Base-by-base conservation (phyloP, 37 sponge, comb jelly and placozoan genomes). In the Dysidea cf. avara region DNA sequence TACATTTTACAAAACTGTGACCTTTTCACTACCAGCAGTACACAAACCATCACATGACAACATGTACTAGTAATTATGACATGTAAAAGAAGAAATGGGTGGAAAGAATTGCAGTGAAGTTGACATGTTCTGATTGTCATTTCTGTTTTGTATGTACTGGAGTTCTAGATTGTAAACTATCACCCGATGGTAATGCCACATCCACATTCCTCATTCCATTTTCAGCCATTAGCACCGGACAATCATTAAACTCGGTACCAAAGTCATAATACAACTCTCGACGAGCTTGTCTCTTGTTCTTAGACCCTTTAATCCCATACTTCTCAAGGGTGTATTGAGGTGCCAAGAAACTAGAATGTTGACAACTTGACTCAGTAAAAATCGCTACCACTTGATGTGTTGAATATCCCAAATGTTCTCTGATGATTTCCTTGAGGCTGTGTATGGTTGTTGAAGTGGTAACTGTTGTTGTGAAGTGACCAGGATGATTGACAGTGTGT, bases 161-260 rank as follows among this genome's bases (percentile, higher is more conserved):
- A 43, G 46, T 43, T 43, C 46, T 43, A 9, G 46, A 43, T 43
- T 43, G 46, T 43, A 43, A 43, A 43, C 46, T 9, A 43, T 5
- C 9, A 9, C 46, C 9, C 5, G 46, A 43, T 43, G 46, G 46
- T 43, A 43, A 9, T 43, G 5, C 46, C 9, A 9, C 9, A 43
- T 43, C 22, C 17, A 73, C n/a, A 39, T 56, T 18, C 50, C 64
- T 22, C 31, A 82, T 68, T 25, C 61, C 69, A 35, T 61, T 66
- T 13, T 88, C 84, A 17, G 54, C 34, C 84, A 88, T 78, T 39
- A 88, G 58, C 4, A 88, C 35, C 3, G 89, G 89, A 34, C 89
- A 88, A 34, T 81, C 78, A 22, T 25, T 70, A 22, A 65, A 51
- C 20, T 24, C 32, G 24, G 84, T 78, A 4, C 38, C 74, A 49